Percentiles rank a stretch among this genome's conserved stretches.
Conservation (phyloP, 2,888 invertebrate species). For the Neoscelio sp. region DNA sequence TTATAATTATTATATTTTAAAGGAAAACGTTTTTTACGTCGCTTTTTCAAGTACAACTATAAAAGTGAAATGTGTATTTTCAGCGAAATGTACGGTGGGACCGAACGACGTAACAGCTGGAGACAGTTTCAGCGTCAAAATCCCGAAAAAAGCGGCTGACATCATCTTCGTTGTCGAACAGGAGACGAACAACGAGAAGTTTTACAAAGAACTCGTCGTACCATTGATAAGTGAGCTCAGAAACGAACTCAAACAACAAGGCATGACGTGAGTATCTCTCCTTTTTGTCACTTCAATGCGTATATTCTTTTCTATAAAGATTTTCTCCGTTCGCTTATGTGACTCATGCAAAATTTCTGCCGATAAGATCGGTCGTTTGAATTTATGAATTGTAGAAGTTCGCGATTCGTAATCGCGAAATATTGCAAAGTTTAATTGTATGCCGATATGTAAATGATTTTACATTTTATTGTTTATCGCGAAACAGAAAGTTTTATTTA, state of each 20-base stretch:
- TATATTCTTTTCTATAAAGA: constrained; percentile 22
- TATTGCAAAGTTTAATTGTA: constrained; percentile 1
- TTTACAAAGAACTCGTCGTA: constrained; percentile 86
- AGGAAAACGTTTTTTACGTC: constrained; percentile 13
- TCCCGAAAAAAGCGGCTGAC: constrained; percentile 91
- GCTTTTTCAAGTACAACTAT: background rate
- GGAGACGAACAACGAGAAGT: constrained; percentile 85
- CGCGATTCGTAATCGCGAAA: constrained; percentile 1
- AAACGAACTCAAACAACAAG: constrained; percentile 86
- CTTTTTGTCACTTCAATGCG: constrained; percentile 29
- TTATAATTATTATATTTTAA: background rate
- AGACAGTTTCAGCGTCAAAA: constrained; percentile 87
- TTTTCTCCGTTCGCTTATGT: constrained; percentile 2
- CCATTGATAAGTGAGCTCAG: constrained; percentile 86
- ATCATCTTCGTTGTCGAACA: constrained; percentile 91
- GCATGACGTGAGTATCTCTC: constrained; percentile 84
- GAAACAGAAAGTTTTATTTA: too few species aligned
- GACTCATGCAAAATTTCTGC: constrained; percentile 27
- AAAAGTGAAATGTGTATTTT: constrained; percentile 6
- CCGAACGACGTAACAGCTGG: constrained; percentile 84
- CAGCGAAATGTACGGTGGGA: constrained; percentile 84
- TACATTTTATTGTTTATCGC: background rate
- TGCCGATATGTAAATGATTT: background rate
- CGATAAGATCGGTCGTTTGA: constrained; percentile 24
- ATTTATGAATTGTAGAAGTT: background rate